phyloP scores from a whole-genome alignment of 2,888 invertebrate genomes.

The Macaria liturata region DNA sequence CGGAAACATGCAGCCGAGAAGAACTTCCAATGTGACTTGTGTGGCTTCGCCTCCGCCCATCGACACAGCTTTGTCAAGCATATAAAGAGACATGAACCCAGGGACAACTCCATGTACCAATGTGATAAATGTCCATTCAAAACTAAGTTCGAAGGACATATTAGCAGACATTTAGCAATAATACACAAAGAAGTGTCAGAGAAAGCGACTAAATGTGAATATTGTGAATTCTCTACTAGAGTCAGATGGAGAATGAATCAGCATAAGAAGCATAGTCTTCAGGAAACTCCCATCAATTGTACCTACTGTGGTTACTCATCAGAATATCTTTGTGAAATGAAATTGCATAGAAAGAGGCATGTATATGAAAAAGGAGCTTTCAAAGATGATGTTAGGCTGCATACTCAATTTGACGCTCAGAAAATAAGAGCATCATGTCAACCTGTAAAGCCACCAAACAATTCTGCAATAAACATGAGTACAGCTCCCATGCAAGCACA shows the following conservation, averaged over 20 bases:
- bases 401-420: too few relatives aligned
- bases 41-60: constrained; percentile 42
- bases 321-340: constrained; percentile 55
- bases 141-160: constrained; percentile 61
- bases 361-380: not conserved
- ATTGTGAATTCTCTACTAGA: constrained; percentile 61
- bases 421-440: too few relatives aligned
- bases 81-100: constrained; percentile 41
- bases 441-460: too few relatives aligned
- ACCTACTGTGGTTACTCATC: constrained; percentile 54
- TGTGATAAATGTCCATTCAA: constrained; percentile 64
- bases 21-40: constrained; percentile 45
- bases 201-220: constrained; percentile 53
- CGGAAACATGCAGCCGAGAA: constrained; percentile 37
- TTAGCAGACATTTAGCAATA: constrained; percentile 59
- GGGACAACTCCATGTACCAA: constrained; percentile 36
- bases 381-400: too few relatives aligned
- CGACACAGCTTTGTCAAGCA: constrained; percentile 51
- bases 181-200: constrained; percentile 59
- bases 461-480: too few relatives aligned
- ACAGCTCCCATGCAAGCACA: too few relatives aligned
- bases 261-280: constrained; percentile 55
- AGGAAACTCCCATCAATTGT: constrained; percentile 47
- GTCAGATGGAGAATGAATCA: constrained; percentile 58
- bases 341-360: constrained; percentile 50